These are phyloP conservation scores for Botia kubotai DNA, from an alignment of 2,797 vertebrate species.

Conservation along the genomic window DNA sequence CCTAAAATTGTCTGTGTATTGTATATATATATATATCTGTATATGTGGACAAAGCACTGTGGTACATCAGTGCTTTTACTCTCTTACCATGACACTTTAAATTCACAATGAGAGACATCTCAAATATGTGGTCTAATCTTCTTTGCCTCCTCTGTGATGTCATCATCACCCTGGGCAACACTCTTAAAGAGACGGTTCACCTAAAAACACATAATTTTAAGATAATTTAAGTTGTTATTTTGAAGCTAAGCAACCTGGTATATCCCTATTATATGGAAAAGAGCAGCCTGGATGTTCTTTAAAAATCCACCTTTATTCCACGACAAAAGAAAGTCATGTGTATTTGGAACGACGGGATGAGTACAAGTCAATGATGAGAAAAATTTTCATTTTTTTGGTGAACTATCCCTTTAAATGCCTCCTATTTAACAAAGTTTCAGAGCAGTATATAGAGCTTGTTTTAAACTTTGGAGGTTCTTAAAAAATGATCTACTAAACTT, in stretches of 20 bases:
- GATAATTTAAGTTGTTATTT: neutral
- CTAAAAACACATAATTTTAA: neutral
- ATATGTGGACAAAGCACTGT: slow-evolving; percentile 16
- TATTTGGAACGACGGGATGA: neutral
- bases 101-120: slow-evolving; percentile 37
- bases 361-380: neutral
- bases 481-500: slow-evolving; percentile 52
- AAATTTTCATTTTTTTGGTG: neutral
- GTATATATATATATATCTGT: too few relatives aligned
- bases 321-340: neutral
- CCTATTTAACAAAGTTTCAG: slow-evolving; percentile 33
- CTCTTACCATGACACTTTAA: slow-evolving; percentile 32
- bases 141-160: slow-evolving; percentile 17
- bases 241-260: neutral
- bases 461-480: slow-evolving; percentile 41
- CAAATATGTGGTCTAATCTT: slow-evolving; percentile 34
- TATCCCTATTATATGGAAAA: neutral
- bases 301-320: neutral
- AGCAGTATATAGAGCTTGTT: slow-evolving; percentile 13
- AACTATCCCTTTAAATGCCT: slow-evolving; percentile 10
- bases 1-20: slow-evolving; percentile 12
- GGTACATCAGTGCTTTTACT: slow-evolving; percentile 28
- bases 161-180: slow-evolving; percentile 26
- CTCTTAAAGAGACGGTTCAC: slow-evolving; percentile 17
- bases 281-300: too few relatives aligned